Evolutionary conservation across 23 tunicate genomes (phyloP), one percentile per base, ranked within the genome.

Genomic region (Pegea sp.): DNA sequence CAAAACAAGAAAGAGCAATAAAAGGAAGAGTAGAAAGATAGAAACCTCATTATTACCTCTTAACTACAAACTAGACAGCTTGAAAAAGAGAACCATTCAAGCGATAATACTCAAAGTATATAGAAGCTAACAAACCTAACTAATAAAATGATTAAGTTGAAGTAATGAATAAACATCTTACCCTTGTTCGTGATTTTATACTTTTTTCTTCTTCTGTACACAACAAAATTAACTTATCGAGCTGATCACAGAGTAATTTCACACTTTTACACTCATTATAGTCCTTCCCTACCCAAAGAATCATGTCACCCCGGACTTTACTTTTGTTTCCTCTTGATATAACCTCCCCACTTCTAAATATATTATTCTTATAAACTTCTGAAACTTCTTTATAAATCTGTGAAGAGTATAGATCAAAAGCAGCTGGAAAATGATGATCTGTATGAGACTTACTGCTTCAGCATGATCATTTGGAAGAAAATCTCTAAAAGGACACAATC

Each of bases 101-200:
- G n/a, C n/a, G n/a, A n/a, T n/a, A n/a, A n/a, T n/a, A n/a, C n/a
- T n/a, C n/a, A n/a, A n/a, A n/a, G n/a, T n/a, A n/a, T n/a, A n/a
- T n/a, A n/a, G n/a, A n/a, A n/a, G n/a, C n/a, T n/a, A n/a, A n/a
- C n/a, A n/a, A n/a, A n/a, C n/a, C n/a, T n/a, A n/a, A n/a, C n/a
- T n/a, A n/a, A n/a, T n/a, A n/a, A n/a, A n/a, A n/a, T n/a, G n/a
- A n/a, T n/a, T n/a, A n/a, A n/a, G n/a, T n/a, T n/a, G n/a, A n/a
- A n/a, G n/a, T n/a, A n/a, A n/a, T n/a, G n/a, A n/a, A n/a, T n/a
- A n/a, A n/a, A n/a, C 18, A 59, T 22, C 62, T 20, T 33, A 74
- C 84, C 71, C 57, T 74, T 38, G 84, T 74, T n/a, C 84, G 48
- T 1, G 65, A 44, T 32, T 46, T 63, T 30, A 74, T 33, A 18